Conservation (phyloP, 2,888 invertebrate genomes). For the Steinernema scapterisci region DNA sequence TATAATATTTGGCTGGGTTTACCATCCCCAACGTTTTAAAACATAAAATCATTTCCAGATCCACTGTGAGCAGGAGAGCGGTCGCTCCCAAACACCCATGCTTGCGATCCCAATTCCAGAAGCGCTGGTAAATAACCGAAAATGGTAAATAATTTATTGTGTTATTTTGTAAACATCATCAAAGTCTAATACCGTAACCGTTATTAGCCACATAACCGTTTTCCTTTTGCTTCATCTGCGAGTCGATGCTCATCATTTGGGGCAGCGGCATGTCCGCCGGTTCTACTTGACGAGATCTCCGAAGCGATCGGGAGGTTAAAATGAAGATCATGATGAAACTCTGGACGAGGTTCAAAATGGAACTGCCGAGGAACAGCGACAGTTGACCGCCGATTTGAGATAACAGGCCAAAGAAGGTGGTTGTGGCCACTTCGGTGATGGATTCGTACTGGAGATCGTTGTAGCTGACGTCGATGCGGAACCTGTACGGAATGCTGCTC, state of each 20-base stretch:
- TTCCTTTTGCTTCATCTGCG: background rate
- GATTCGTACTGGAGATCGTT: conserved; percentile 47
- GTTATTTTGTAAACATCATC: too few relatives aligned
- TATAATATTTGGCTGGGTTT: too few relatives aligned
- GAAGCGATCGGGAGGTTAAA: conserved; percentile 32
- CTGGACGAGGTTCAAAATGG: conserved; percentile 44
- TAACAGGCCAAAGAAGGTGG: conserved; percentile 42
- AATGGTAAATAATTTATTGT: too few relatives aligned
- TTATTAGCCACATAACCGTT: background rate
- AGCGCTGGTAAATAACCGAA: too few relatives aligned
- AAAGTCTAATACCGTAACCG: conserved; percentile 18
- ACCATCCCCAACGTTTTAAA: too few relatives aligned
- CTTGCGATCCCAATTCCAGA: too few relatives aligned
- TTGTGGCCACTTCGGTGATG: conserved; percentile 44
- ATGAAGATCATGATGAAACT: conserved; percentile 41
- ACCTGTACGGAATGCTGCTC: conserved; percentile 33
- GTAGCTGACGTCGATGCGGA: conserved; percentile 44
- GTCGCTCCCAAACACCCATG: too few relatives aligned
- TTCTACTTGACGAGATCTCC: background rate
- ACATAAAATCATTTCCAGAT: too few relatives aligned
- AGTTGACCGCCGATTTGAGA: conserved; percentile 44
- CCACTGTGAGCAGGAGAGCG: too few relatives aligned
- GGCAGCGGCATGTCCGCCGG: background rate
- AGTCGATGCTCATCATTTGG: background rate
- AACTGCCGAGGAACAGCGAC: conserved; percentile 44